phyloP scores from a whole-genome alignment of 2,888 invertebrate genomes.

The Hypercompe scribonia region DNA sequence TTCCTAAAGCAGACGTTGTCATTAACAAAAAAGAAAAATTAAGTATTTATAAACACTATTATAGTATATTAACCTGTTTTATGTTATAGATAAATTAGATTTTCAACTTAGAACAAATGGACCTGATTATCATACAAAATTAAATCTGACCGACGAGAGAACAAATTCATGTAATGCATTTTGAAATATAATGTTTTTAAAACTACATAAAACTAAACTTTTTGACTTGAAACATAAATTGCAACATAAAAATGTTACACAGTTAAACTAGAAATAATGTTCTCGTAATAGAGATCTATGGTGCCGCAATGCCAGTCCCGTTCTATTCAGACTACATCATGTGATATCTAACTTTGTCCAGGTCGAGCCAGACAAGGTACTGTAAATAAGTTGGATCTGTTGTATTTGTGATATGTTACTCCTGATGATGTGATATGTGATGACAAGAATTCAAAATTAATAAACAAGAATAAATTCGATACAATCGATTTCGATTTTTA shows the following conservation, averaged over 20 bases:
- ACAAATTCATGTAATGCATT: not conserved
- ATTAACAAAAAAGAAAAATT: no score
- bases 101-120: no score
- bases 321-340: constrained; percentile 53
- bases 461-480: no score
- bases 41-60: no score
- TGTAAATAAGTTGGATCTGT: constrained; percentile 40
- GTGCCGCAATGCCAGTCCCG: constrained; percentile 37
- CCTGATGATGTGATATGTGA: no score
- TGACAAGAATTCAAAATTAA: no score
- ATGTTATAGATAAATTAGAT: no score
- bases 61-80: no score
- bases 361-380: constrained; percentile 47
- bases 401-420: constrained; percentile 27
- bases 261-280: constrained; percentile 56
- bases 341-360: constrained; percentile 57
- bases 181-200: not conserved
- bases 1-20: no score
- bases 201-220: not conserved
- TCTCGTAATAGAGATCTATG: constrained; percentile 51
- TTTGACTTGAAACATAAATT: constrained; percentile 25
- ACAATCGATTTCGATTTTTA: no score
- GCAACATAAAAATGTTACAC: constrained; percentile 30
- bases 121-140: no score
- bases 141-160: not conserved